phyloP scores from a whole-genome alignment of 2,797 vertebrate species.

The Adelosebastes latens region DNA sequence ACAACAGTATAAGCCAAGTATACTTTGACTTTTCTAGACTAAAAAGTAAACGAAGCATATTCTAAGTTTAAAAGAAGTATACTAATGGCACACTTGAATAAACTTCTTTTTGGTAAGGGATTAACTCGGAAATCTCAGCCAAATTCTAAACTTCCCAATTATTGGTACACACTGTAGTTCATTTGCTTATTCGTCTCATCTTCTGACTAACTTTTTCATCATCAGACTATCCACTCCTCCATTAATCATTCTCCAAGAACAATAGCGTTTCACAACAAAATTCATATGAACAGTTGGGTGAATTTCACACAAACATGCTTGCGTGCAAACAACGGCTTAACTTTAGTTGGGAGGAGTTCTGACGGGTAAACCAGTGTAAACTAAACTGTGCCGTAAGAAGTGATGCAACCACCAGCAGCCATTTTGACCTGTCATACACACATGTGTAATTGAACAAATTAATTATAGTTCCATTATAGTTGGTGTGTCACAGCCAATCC shows the following conservation, averaged over 20 bases:
- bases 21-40: too few species aligned
- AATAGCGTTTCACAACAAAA: constrained; percentile 3
- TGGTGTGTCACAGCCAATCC: not conserved
- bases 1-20: too few species aligned
- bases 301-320: not conserved
- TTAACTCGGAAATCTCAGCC: not conserved
- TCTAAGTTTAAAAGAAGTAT: too few species aligned
- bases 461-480: not conserved
- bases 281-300: not conserved
- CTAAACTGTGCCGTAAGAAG: constrained; percentile 32
- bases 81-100: too few species aligned
- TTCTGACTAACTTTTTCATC: not conserved
- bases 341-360: not conserved
- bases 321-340: constrained; percentile 18
- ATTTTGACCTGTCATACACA: not conserved
- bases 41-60: too few species aligned
- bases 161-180: not conserved
- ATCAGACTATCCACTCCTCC: not conserved
- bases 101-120: too few species aligned
- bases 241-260: not conserved
- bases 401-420: constrained; percentile 3
- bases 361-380: constrained; percentile 17
- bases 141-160: not conserved
- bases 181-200: not conserved
- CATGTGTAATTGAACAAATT: not conserved